Percentiles rank a stretch among this genome's conserved stretches.
Conservation (phyloP, 2,797 vertebrate genomes). For the Mergus octosetaceus region DNA sequence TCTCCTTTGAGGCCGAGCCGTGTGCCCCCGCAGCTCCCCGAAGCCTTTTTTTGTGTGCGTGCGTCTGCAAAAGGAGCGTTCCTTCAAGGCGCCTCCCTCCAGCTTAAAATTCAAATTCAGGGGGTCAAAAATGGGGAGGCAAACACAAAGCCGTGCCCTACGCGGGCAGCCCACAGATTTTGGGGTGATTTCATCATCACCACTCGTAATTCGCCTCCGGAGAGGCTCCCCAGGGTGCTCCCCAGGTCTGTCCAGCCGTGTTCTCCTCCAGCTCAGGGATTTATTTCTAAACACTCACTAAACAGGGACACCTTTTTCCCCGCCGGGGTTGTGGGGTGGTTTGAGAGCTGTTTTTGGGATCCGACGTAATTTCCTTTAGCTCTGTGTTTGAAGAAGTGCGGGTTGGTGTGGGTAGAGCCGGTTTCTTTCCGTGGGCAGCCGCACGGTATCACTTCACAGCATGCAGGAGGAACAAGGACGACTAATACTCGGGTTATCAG, state of each 20-base stretch:
- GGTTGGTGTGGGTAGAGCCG: no score
- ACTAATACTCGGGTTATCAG: no score
- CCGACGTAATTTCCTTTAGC: no score
- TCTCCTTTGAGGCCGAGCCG: rapidly evolving
- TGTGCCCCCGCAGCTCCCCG: neutral
- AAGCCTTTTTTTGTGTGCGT: no score
- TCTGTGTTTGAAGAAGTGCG: neutral
- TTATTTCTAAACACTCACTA: neutral
- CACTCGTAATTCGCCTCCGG: no score
- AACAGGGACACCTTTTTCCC: rapidly evolving
- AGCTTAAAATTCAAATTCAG: neutral
- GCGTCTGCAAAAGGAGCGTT: neutral
- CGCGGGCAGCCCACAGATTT: rapidly evolving
- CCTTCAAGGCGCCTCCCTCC: neutral
- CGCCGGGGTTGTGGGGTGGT: rapidly evolving
- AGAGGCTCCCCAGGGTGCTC: rapidly evolving
- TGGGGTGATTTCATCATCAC: neutral
- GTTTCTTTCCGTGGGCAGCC: neutral
- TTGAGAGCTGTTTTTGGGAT: neutral
- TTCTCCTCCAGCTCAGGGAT: neutral
- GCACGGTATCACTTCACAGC: neutral
- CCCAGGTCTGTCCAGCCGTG: rapidly evolving
- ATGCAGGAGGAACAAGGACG: neutral
- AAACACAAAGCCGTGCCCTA: no score
- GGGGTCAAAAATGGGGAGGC: neutral